A percentile compares a stretch with the other conserved stretches of the same genome.
These are phyloP conservation scores for Abscondita cerata DNA, from an alignment of 2,888 invertebrate genomes.

Conservation along the genomic window DNA sequence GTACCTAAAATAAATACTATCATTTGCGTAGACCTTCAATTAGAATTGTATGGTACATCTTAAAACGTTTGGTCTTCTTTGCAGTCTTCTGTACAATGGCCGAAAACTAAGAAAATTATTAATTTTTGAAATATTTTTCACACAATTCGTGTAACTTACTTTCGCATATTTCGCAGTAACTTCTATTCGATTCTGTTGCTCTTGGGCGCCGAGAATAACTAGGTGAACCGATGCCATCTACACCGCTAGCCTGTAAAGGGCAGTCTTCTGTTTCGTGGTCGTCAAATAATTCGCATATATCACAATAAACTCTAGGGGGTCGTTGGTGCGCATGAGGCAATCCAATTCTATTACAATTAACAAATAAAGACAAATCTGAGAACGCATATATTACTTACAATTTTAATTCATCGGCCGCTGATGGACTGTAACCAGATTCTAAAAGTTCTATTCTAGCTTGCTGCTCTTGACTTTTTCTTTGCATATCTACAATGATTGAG, in stretches of 20 bases:
- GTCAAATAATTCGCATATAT: conserved; percentile 97
- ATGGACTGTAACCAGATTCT: conserved; percentile 67
- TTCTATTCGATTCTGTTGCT: conserved; percentile 63
- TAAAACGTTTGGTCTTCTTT: conserved; percentile 86
- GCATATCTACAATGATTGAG: conserved; percentile 96
- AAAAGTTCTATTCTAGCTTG: conserved; percentile 80
- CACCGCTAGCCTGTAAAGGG: conserved; percentile 78
- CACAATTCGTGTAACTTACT: neutral
- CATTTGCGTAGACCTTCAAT: neutral
- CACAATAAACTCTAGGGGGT: conserved; percentile 91
- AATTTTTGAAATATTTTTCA: conserved; percentile 36
- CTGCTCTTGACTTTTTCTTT: conserved; percentile 88
- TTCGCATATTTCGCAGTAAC: conserved; percentile 78
- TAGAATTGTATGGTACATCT: conserved; percentile 27
- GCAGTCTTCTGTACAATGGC: conserved; percentile 86
- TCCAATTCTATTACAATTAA: conserved; percentile 45
- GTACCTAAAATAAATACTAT: neutral
- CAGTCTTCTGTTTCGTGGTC: conserved; percentile 98
- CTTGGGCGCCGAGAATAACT: neutral
- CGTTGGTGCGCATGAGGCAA: conserved; percentile 39
- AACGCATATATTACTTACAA: conserved; percentile 53
- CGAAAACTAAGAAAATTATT: conserved; percentile 78
- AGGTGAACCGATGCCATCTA: conserved; percentile 33
- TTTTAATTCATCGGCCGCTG: conserved; percentile 55
- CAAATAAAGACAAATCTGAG: conserved; percentile 1